Conservation (phyloP, 92 coral and sea anemone genomes). For the Phymanthus crucifer region DNA sequence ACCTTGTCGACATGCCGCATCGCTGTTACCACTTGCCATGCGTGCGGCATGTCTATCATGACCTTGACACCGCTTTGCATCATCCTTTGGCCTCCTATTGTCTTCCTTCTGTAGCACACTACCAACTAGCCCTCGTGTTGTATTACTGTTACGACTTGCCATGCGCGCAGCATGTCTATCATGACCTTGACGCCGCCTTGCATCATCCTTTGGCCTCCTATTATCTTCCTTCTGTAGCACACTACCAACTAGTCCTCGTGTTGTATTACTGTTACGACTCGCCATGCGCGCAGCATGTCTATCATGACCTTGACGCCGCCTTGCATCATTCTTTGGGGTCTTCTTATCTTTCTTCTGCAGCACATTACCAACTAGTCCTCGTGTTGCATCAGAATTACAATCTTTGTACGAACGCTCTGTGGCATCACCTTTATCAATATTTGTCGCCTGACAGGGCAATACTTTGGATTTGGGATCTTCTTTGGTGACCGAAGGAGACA, state of each 20-base stretch:
- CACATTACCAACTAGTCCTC: neutral
- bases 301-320: neutral
- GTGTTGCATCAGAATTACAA: neutral
- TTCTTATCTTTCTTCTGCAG: neutral
- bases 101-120: neutral
- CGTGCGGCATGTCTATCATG: neutral
- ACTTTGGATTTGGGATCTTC: neutral
- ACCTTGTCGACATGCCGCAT: neutral
- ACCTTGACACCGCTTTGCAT: neutral
- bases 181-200: neutral
- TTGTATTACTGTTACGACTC: neutral
- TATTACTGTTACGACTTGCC: neutral
- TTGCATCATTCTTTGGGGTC: neutral
- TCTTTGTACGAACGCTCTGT: neutral
- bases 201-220: neutral
- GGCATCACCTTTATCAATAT: neutral
- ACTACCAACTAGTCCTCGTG: too few species aligned
- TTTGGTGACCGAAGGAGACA: neutral
- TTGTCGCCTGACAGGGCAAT: neutral
- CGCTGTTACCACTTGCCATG: neutral
- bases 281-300: neutral
- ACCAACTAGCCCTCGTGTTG: too few species aligned
- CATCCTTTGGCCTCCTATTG: neutral
- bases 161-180: neutral
- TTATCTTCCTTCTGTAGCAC: neutral